These are phyloP conservation scores for Dicrurus megarhynchus DNA, from an alignment of 2,113 vertebrate species.

Conservation along the genomic window DNA sequence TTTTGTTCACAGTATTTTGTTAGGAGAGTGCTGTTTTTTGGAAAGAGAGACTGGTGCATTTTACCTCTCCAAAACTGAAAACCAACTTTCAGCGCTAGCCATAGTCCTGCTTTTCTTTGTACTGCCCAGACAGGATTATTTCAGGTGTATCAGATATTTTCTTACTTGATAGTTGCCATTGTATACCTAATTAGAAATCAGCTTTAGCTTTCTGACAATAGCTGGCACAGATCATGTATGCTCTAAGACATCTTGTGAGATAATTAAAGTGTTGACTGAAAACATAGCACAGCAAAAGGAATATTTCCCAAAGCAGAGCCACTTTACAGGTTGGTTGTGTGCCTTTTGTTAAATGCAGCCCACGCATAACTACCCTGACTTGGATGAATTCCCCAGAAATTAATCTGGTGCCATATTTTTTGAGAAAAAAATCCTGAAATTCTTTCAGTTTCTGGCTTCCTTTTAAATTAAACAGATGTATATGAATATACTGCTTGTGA, in stretches of 20 bases:
- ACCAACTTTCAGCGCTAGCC: background rate
- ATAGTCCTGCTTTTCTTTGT: background rate
- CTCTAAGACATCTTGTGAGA: slow-evolving; percentile 36
- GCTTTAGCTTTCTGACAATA: slow-evolving; percentile 9
- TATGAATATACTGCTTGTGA: background rate
- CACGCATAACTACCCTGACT: background rate
- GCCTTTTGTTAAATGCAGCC: background rate
- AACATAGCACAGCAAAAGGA: slow-evolving; percentile 25
- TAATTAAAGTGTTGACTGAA: slow-evolving; percentile 57
- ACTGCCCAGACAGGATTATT: background rate
- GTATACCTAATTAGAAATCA: slow-evolving; percentile 24
- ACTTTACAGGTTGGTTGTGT: background rate
- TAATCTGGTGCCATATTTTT: background rate
- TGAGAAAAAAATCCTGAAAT: background rate
- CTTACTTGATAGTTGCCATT: background rate
- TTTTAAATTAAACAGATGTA: background rate
- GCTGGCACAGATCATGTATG: background rate
- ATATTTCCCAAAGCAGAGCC: background rate
- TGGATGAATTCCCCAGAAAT: background rate
- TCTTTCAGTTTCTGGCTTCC: background rate
- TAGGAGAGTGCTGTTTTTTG: background rate
- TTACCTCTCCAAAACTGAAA: background rate
- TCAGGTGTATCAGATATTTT: background rate
- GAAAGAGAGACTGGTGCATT: background rate
- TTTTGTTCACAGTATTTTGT: background rate